These are phyloP conservation scores for Elephas maximus DNA, from an alignment of 2,113 vertebrate species.

Conservation along the genomic window DNA sequence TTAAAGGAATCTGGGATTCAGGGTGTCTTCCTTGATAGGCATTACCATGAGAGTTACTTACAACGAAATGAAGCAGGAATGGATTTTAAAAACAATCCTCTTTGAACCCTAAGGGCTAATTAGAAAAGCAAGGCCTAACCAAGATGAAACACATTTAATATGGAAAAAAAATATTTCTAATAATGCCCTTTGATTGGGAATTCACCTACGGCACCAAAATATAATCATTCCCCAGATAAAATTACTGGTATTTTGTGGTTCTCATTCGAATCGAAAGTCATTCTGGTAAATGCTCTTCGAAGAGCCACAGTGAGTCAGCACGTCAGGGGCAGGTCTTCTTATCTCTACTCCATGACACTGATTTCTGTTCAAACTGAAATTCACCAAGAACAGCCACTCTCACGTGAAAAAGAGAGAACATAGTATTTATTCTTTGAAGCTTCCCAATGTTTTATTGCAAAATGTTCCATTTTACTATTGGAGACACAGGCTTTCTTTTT, in stretches of 20 bases:
- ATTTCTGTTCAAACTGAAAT: slow-evolving; percentile 63
- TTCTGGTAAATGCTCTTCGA: slow-evolving; percentile 66
- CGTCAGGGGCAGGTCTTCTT: neutral
- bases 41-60: neutral
- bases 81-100: slow-evolving; percentile 56
- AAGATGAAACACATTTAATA: slow-evolving; percentile 65
- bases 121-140: slow-evolving; percentile 39
- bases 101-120: slow-evolving; percentile 34
- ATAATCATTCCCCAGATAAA: slow-evolving; percentile 83
- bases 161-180: slow-evolving; percentile 59
- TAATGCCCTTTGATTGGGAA: slow-evolving; percentile 82
- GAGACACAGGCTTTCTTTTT: slow-evolving; percentile 3
- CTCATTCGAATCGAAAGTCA: slow-evolving; percentile 72
- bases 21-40: neutral
- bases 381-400: neutral
- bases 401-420: neutral
- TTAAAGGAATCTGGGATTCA: neutral
- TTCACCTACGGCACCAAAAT: slow-evolving; percentile 81
- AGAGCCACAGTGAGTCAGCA: slow-evolving; percentile 77
- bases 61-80: slow-evolving; percentile 54
- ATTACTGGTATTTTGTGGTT: slow-evolving; percentile 84
- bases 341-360: neutral
- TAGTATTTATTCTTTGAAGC: neutral
- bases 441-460: neutral
- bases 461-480: neutral